A percentile compares a stretch with the other conserved stretches of the same genome.
These are phyloP conservation scores for Numenius phaeopus DNA, from an alignment of 2,797 vertebrate species.

Conservation along the genomic window DNA sequence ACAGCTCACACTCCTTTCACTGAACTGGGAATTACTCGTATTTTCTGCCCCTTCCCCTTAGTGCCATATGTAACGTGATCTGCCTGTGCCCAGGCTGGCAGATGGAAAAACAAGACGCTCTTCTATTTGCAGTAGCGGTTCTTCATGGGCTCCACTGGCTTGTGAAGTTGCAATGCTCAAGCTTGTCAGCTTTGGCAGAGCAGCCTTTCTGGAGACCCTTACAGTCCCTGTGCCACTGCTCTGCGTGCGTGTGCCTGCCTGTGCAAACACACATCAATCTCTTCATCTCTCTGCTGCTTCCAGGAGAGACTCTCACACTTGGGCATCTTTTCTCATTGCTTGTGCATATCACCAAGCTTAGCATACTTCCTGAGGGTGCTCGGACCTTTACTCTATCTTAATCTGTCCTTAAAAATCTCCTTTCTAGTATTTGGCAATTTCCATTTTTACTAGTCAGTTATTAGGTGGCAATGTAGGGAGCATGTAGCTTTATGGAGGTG, in stretches of 20 bases:
- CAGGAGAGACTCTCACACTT: not conserved
- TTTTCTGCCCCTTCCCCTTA: not conserved
- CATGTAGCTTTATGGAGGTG: not conserved
- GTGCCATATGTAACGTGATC: not conserved
- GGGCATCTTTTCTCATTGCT: not conserved
- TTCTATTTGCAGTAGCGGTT: not conserved
- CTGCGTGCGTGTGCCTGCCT: not conserved
- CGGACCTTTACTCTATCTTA: not conserved
- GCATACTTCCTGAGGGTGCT: not conserved
- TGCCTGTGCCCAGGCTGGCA: not conserved
- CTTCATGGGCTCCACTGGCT: not conserved
- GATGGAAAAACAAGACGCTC: constrained; percentile 23
- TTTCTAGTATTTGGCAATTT: not conserved
- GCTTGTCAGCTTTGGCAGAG: not conserved
- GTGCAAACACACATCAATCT: not conserved
- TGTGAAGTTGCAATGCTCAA: not conserved
- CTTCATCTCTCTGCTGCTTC: not conserved
- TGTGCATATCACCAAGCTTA: not conserved
- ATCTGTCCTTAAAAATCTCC: not conserved
- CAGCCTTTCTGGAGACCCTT: not conserved
- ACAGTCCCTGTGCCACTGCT: not conserved
- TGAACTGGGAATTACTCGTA: not conserved
- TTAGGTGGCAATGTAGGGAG: not conserved
- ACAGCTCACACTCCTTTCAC: not conserved
- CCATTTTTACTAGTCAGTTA: not conserved